Evolutionary conservation across 2,113 vertebrate genomes (phyloP), one percentile per base, ranked within the genome.

Genomic region (Triplophysa dalaica): DNA sequence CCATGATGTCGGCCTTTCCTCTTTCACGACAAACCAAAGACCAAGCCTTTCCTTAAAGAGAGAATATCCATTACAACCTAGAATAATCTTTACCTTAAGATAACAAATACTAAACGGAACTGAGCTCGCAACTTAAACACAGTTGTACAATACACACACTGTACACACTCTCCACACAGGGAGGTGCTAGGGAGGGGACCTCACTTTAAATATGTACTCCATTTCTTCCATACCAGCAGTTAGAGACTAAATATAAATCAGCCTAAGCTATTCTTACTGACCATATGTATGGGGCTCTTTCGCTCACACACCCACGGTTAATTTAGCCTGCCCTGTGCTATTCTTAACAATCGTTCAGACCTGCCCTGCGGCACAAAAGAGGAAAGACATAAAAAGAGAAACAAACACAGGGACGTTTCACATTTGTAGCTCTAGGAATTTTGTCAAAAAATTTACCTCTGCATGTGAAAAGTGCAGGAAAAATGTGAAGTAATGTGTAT

Each of bases 351-450:
- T 58, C 54, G 19, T 58, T 58, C 54, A 63, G 73, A 50, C 60
- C 60, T 81, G 80, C 61, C 78, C 48, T 72, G 38, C n/a, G 8
- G 38, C 68, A 66, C 60, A 70, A 83, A 82, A 82, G 41, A 58
- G 56, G 78, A 69, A 61, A 68, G 48, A 41, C 67, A 85, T 41
- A 52, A 82, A 29, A 45, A 64, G 26, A 24, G 26, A 68, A 70
- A 83, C 76, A 75, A 50, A 76, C 74, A 76, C 11, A 77, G 52
- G 24, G n/a, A 54, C 2, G 1, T 11, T 7, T 38, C 33, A 38
- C 33, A 38, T 38, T 38, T 38, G 45, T 61, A 61, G 38, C 38
- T 62, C 72, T 19, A 24, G 54, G 33, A n/a, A 41, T 58, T 73
- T 60, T 73, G 29, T 33, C 29, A 33, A 33, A 33, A 33, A 33